Percentiles rank a stretch among this genome's conserved stretches.
Conservation (phyloP, 2,888 invertebrate species). For the Merodon equestris region DNA sequence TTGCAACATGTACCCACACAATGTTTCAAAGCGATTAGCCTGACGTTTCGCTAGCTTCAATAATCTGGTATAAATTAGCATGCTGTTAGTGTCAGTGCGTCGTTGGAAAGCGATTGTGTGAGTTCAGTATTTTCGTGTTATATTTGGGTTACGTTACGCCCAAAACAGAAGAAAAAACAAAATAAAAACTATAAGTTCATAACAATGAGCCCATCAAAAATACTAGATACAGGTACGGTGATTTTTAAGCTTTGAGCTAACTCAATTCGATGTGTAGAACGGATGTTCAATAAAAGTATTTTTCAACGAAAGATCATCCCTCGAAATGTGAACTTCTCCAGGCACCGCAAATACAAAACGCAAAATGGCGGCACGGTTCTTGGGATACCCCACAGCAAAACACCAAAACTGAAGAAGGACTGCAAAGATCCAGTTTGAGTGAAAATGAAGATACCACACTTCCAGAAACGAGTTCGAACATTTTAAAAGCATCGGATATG, state of each 20-base stretch:
- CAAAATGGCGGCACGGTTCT: constrained; percentile 61
- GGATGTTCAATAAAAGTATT: constrained; percentile 59
- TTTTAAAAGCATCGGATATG: constrained; percentile 6
- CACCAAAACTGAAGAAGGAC: constrained; percentile 51
- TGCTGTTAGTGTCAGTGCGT: not conserved
- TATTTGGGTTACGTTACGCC: not conserved
- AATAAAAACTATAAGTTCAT: constrained; percentile 4
- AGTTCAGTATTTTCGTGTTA: not conserved
- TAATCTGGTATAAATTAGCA: no score
- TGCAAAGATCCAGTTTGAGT: constrained; percentile 41
- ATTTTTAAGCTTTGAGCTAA: constrained; percentile 36
- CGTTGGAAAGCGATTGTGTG: not conserved
- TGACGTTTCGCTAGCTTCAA: no score
- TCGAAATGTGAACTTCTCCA: constrained; percentile 64
- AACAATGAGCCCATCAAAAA: constrained; percentile 50
- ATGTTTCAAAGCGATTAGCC: no score
- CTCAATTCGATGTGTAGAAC: constrained; percentile 43
- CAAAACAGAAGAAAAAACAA: not conserved
- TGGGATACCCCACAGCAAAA: constrained; percentile 50
- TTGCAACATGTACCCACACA: no score
- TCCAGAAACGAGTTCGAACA: constrained; percentile 35
- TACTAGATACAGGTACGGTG: constrained; percentile 59
- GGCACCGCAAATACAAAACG: constrained; percentile 66
- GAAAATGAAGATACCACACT: constrained; percentile 45
- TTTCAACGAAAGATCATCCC: constrained; percentile 67